Evolutionary conservation across 2,113 vertebrate genomes (phyloP), one percentile per base, ranked within the genome.

Genomic region (Rhinolophus ferrumequinum): DNA sequence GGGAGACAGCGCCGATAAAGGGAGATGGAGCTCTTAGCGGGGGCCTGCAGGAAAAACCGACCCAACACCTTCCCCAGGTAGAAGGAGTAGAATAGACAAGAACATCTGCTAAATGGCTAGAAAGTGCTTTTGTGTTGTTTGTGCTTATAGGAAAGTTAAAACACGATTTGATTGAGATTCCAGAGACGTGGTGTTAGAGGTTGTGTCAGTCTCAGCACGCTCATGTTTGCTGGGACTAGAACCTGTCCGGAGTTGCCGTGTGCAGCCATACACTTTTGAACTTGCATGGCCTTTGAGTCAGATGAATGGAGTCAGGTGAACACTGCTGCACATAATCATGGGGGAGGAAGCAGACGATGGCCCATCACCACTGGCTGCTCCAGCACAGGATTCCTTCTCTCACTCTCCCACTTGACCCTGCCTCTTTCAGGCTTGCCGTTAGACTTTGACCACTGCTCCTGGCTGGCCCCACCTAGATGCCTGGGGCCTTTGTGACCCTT

Each of bases 341-440:
- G 1, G 2, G 10, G 26, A 69, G 33, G 62, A 56, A 18, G 5
- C 64, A 58, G n/a, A 26, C 3, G 4, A 22, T 52, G 8, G 5
- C 30, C 33, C 6, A 73, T 15, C 14, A 22, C 38, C 15, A 56
- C 6, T 41, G 3, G 14, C 12, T 4, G 35, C 5, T 11, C 26
- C 26, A 44, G 21, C 22, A 47, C 22, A 28, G 14, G 35, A 44
- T 11, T 10, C 9, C 30, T 3, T 19, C 67, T 15, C 14, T 77
- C 24, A 5, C 5, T 3, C 10, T 15, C 5, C 13, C 3, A 41
- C 44, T 8, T 33, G 10, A 1, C n/a, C 3, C 3, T 66, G 21
- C 44, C 66, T 50, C 16, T 5, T 1, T 35, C 2, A 0, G 24
- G 1, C 60, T 60, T 50, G 8, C 35, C 66, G n/a, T 33, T 38